Base-by-base conservation (phyloP, 2,113 vertebrate genomes). In the Pomatostomus ruficeps region DNA sequence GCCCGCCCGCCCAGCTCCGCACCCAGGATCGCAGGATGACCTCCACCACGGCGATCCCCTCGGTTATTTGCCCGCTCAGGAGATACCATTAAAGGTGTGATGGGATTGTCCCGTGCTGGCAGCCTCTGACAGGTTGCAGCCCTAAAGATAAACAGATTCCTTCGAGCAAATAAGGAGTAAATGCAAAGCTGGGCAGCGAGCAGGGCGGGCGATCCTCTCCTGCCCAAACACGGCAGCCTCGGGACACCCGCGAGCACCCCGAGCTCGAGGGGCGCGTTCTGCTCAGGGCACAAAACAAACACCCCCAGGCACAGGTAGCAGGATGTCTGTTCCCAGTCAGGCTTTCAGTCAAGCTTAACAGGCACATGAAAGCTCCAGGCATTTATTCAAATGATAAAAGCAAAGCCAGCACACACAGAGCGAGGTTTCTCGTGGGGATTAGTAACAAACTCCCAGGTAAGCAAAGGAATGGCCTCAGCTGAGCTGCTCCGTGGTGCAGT, bases 111-210 rank as follows among this genome's bases (percentile, higher is more conserved):
- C 95, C 48, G 88, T 12, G 38, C 92, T 36, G 73, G 93, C 91
- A 79, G 75, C 68, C 95, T 92, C 77, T 51, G 87, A 97, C 96
- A 97, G 97, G 98, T 98, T 96, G 97, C 98, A 98, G 92, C 98
- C 98, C 98, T 91, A 97, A 98, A 98, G 88, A 94, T 84, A 98
- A 98, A 98, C 94, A 98, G 97, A 94, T 97, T 95, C 91, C 84
- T 96, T 91, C 96, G 88, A 97, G 92, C 90, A 98, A 98, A 97
- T 88, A 98, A 88, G 71, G 66, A 95, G 95, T 43, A 90, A 92
- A 90, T 52, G 67, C 89, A 61, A 97, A 96, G 61, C 22, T 79
- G 85, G 67, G 90, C 90, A 75, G 81, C 15, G 49, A 40, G 70
- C 29, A 57, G 62, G 87, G 82, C 63, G 36, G 81, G 88, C 15